Conservation (phyloP, 2,797 vertebrate species). For the Halcyon smyrnensis region DNA sequence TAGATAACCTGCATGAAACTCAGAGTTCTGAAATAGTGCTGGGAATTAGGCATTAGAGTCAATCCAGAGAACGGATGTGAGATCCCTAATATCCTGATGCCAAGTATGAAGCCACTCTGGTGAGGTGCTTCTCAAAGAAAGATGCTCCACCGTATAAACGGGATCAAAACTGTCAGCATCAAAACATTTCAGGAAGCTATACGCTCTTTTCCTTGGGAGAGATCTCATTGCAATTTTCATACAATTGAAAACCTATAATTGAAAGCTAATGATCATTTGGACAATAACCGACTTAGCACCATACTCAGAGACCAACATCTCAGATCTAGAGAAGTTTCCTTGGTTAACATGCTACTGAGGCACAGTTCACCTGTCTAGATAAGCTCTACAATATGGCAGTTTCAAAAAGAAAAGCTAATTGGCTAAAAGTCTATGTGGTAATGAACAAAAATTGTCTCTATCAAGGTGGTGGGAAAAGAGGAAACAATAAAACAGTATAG, state of each 20-base stretch:
- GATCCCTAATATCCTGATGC: neutral
- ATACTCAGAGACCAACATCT: neutral
- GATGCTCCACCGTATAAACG: neutral
- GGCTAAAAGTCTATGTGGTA: neutral
- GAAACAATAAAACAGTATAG: neutral
- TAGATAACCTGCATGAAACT: neutral
- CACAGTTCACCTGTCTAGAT: neutral
- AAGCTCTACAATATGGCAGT: neutral
- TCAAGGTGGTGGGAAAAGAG: neutral
- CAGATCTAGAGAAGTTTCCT: neutral
- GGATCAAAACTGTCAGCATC: neutral
- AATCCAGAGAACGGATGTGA: neutral
- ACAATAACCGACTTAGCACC: neutral
- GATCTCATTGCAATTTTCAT: neutral
- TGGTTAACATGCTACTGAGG: neutral
- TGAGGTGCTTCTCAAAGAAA: neutral
- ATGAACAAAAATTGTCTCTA: neutral
- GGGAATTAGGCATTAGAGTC: neutral
- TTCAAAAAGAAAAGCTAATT: neutral
- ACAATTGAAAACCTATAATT: neutral
- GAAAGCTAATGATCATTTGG: neutral
- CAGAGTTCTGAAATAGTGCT: neutral
- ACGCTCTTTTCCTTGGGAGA: neutral
- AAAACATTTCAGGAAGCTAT: neutral
- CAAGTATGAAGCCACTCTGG: neutral